Percentiles rank a stretch among this genome's conserved stretches.
Conservation (phyloP, 2,797 vertebrate genomes). For the Rhincodon typus region DNA sequence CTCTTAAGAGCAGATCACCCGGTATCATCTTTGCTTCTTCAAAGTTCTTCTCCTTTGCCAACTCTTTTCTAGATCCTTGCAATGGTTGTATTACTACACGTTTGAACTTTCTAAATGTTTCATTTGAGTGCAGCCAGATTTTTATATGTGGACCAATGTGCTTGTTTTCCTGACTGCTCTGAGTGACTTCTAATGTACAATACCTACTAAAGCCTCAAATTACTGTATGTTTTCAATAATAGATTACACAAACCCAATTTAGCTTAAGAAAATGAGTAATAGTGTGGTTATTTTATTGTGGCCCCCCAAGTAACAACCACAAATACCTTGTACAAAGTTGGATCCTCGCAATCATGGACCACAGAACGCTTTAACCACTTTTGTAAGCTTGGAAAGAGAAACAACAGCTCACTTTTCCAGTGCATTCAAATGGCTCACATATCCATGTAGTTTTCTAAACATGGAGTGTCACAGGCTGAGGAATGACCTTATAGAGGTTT, state of each 20-base stretch:
- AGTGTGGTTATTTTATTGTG: background rate
- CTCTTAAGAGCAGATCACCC: slow-evolving; percentile 23
- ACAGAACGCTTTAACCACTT: background rate
- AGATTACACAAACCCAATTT: background rate
- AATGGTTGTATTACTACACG: background rate
- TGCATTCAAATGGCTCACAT: background rate
- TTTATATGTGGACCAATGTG: background rate
- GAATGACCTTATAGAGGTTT: too few species aligned
- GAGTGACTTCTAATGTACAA: background rate
- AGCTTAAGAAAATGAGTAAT: background rate
- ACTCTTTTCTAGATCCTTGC: too few species aligned
- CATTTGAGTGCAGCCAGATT: background rate
- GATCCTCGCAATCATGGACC: background rate
- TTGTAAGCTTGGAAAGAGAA: background rate
- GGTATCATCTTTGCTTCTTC: background rate
- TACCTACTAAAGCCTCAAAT: background rate
- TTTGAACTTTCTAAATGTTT: background rate
- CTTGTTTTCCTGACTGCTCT: background rate
- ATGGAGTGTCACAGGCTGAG: too few species aligned
- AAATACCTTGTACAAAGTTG: background rate
- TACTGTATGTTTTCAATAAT: background rate
- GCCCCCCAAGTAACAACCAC: background rate
- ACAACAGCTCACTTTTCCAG: background rate
- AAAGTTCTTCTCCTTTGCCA: too few species aligned
- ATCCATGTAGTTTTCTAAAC: background rate